A percentile compares a stretch with the other conserved stretches of the same genome.
phyloP scores from a whole-genome alignment of 2,797 vertebrate genomes.

The Tokudaia tokunoshimensis region DNA sequence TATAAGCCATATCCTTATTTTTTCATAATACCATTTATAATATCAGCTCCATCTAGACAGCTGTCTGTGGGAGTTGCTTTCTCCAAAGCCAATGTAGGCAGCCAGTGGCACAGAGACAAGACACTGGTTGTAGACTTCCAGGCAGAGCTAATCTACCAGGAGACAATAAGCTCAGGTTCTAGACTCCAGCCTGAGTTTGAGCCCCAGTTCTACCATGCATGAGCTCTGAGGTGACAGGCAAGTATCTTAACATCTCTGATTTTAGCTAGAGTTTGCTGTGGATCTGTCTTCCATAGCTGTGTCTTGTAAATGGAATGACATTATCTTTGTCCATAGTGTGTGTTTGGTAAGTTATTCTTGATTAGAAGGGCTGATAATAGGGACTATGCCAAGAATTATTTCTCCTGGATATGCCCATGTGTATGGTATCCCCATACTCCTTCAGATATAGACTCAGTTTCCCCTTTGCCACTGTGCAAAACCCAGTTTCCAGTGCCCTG shows the following conservation, averaged over 20 bases:
- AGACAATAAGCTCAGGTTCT: neutral
- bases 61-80: slow-evolving; percentile 69
- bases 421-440: neutral
- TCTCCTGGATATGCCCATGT: neutral
- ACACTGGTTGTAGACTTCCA: neutral
- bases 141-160: neutral
- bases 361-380: neutral
- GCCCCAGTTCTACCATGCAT: neutral
- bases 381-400: neutral
- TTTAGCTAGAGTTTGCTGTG: neutral
- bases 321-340: neutral
- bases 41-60: slow-evolving; percentile 63
- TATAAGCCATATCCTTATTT: slow-evolving; percentile 80
- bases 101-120: neutral
- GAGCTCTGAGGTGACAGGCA: neutral
- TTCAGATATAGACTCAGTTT: neutral
- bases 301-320: neutral
- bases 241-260: neutral
- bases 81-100: slow-evolving; percentile 44
- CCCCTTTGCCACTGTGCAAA: neutral
- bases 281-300: neutral
- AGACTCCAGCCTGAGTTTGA: neutral
- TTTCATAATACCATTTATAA: slow-evolving; percentile 83
- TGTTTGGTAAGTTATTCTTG: neutral
- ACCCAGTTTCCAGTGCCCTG: fast-evolving